Base-by-base conservation (phyloP, 2,113 vertebrate species). In the Actenoides lindsayi region DNA sequence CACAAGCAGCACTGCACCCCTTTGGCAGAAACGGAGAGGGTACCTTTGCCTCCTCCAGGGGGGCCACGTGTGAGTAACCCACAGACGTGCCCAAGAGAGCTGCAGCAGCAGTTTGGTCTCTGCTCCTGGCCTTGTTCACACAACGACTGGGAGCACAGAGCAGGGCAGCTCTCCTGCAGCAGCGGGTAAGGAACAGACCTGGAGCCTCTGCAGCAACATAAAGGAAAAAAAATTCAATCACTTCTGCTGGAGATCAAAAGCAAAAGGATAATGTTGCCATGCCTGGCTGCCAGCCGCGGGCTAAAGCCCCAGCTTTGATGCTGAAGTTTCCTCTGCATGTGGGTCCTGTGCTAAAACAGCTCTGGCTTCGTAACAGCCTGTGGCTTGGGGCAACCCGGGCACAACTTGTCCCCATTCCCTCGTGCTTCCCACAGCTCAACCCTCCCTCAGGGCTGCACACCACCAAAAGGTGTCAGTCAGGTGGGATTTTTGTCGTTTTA, bases 301-400 rank as follows among this genome's bases (percentile, higher is more conserved):
- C 21, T 80, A n/a, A 73, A 83, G 16, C 28, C 63, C 39, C 42
- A 17, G 1, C 23, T 86, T 37, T 16, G 44, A 56, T 42, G 68
- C 10, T 76, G 31, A 69, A 73, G 53, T 14, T 77, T 15, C 11
- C 68, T 65, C 31, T 39, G 28, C 3, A 1, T 16, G 68, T 59
- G 9, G 17, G 13, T 31, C 13, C 31, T 41, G 62, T 10, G 16
- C 42, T 51, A 25, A 31, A 37, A 35, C 20, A 71, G n/a, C 35
- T 85, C 65, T 79, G 42, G 4, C 10, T 76, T 71, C 13, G 0
- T 44, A 48, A 37, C 1, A 0, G 4, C 0, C 1, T 4, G 1
- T 6, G 17, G 9, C 0, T 82, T 37, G 9, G 50, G 3, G 2
- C 27, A 77, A n/a, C 17, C 7, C 18, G 16, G 18, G 18, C 28